phyloP scores from a whole-genome alignment of 2,113 vertebrate species.

The Lucifuga dentata region DNA sequence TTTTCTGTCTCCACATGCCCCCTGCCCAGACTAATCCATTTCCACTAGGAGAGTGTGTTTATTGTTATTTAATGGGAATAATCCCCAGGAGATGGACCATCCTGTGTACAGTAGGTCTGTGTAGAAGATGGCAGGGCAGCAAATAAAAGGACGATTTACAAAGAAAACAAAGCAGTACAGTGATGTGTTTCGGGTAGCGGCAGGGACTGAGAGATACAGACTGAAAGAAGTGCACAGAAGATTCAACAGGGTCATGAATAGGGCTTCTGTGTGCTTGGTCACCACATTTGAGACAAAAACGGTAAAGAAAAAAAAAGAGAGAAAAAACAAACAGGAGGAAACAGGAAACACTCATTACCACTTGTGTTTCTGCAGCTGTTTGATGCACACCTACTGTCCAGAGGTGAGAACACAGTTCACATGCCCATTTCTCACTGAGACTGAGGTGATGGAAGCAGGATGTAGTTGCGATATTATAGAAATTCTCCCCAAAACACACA shows the following conservation, averaged over 20 bases:
- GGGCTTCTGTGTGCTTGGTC: conserved; percentile 74
- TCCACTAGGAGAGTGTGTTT: conserved; percentile 66
- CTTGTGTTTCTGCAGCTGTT: conserved; percentile 48
- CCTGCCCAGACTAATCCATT: conserved; percentile 68
- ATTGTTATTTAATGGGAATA: conserved; percentile 77
- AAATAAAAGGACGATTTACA: conserved; percentile 70
- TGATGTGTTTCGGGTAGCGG: conserved; percentile 53
- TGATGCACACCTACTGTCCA: conserved; percentile 50
- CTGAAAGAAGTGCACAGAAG: conserved; percentile 64
- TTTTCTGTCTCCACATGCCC: conserved; percentile 56
- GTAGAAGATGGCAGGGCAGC: conserved; percentile 10
- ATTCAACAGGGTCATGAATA: conserved; percentile 76
- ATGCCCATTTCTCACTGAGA: conserved; percentile 49
- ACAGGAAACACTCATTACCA: conserved; percentile 44
- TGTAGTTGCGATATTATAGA: background rate
- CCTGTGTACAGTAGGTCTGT: conserved; percentile 56
- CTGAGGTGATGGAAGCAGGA: conserved; percentile 50
- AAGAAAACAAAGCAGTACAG: conserved; percentile 74
- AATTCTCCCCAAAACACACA: conserved; percentile 35
- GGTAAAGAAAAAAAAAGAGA: background rate
- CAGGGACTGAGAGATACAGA: conserved; percentile 73
- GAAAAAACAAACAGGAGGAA: conserved; percentile 60
- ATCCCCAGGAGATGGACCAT: conserved; percentile 65
- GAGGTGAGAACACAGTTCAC: conserved; percentile 49
- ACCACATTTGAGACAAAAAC: conserved; percentile 52